phyloP scores from a whole-genome alignment of 2,888 invertebrate genomes.

The Agrotis clavis region DNA sequence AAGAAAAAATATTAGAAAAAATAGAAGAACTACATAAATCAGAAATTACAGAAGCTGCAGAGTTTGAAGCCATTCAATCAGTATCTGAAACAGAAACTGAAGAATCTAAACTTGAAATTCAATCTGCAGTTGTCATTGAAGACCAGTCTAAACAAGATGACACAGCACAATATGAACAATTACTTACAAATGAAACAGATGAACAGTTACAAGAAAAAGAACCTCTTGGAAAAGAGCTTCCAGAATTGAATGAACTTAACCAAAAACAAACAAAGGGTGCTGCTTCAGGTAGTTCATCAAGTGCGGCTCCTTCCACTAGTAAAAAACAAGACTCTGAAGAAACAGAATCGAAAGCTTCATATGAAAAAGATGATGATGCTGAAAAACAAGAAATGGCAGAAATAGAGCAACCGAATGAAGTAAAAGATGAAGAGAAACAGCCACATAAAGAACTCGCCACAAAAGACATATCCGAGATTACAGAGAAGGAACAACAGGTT shows the following conservation, averaged over 20 bases:
- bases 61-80: background rate
- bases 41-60: background rate
- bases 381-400: background rate
- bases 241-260: background rate
- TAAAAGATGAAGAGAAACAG: background rate
- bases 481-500: background rate
- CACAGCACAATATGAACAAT: background rate
- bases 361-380: background rate
- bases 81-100: background rate
- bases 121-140: background rate
- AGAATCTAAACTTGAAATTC: background rate
- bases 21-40: background rate
- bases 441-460: background rate
- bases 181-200: background rate
- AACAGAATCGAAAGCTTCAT: background rate
- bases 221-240: background rate
- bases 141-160: background rate
- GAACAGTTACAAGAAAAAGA: conserved; percentile 6
- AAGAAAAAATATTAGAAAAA: background rate
- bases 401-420: background rate
- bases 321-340: background rate
- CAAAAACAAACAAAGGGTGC: background rate
- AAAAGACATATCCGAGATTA: background rate
- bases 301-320: conserved; percentile 4
- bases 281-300: background rate